Base-by-base conservation (phyloP, 2,888 invertebrate species). In the Mechanitis messenoides region DNA sequence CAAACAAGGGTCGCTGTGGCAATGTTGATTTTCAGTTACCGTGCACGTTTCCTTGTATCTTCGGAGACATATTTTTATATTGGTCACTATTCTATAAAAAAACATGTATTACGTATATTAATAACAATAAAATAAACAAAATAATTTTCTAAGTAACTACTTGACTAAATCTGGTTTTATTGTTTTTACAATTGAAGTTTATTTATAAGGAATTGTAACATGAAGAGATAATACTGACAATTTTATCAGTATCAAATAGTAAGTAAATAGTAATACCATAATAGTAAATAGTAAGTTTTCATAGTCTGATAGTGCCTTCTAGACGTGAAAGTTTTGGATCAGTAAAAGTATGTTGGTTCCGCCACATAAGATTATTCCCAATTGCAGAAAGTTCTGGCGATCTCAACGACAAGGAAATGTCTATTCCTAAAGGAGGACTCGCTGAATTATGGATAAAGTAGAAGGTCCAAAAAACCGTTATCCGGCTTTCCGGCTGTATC, bases 11-110 rank as follows among this genome's bases (percentile, higher is more conserved):
- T 82, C 71, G 74, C 68, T 68, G 76, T 68, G 64, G 69, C 83
- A 77, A 79, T 87, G 87, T 87, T 87, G 87, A 83, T 87, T 86
- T 87, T 86, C 78, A 85, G 87, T 87, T 85, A 85, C 83, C 79
- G 71, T 78, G 76, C 74, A 77, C 71, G 75, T 76, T 74, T 72
- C 75, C 70, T 80, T 83, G 83, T 85, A 81, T 82, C 85, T 84
- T 81, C 76, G 78, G 76, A 83, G 84, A 85, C 86, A 86, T 84
- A 85, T 87, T 84, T 85, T 77, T 71, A 78, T 76, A 50, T 9
- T 50, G 31, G 50, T 50, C 9, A 59, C n/a, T 54, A 54, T 55
- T 59, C 35, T 35, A 35, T 35, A 35, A 5, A 35, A 6, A 3
- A 35, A 35, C 0, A 35, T 35, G 20, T 20, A 20, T 20, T 20